Base-by-base conservation (phyloP, 2,797 vertebrate genomes). In the Spondyliosoma cantharus region DNA sequence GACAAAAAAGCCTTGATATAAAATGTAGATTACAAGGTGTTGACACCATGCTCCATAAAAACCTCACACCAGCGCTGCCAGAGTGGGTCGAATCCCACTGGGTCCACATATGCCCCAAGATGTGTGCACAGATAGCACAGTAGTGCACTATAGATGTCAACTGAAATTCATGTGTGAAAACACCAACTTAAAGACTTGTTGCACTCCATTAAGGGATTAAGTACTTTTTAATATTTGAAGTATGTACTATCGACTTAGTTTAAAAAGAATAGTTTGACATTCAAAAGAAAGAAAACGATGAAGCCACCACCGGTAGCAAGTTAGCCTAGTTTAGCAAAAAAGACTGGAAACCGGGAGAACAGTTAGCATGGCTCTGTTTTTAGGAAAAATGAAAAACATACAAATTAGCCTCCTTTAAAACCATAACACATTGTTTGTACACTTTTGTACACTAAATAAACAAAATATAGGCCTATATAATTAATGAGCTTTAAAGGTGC, bases 61-160 rank as follows among this genome's bases (percentile, higher is more conserved):
- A 43, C 17, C 43, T 57, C 49, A 81, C 50, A 83, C 62, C 45
- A 74, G 37, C 1, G 2, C 64, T 84, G 70, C 66, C 76, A 73
- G 80, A 57, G 69, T 22, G 64, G 25, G 61, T 74, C 56, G 25
- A 58, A 78, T 85, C 81, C 83, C 79, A 80, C 72, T 80, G 84
- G 79, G 78, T 62, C 63, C 59, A 76, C 84, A 76, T 74, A 80
- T 84, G 75, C 22, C 70, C 52, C 46, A 49, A 75, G 57, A 52
- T 80, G 73, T 69, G 60, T 70, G 46, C 42, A 66, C 65, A 60
- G 77, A 88, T 75, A 60, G 22, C 56, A 16, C 45, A 24, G 43
- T 22, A 48, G 14, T 16, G 48, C 72, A 37, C 50, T 9, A 57
- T 62, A 48, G 5, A 57, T 37, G 24, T 13, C 46, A 56, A 19